phyloP scores from a whole-genome alignment of 2,113 vertebrate species.

The Pogonocichla stellata region DNA sequence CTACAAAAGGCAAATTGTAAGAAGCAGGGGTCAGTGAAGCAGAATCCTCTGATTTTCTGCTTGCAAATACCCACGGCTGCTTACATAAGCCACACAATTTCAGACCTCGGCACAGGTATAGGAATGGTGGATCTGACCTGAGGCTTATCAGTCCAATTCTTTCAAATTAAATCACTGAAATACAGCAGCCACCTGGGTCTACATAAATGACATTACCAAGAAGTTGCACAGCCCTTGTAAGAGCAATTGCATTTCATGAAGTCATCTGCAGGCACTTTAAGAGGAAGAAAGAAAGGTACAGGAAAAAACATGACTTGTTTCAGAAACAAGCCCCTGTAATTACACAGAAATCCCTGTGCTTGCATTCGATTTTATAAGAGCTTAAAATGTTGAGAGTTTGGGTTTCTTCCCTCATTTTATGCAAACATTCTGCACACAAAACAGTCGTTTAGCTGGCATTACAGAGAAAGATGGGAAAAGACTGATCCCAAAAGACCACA shows the following conservation, averaged over 20 bases:
- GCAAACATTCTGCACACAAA: neutral
- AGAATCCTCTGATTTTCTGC: neutral
- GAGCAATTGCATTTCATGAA: neutral
- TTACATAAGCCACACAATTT: neutral
- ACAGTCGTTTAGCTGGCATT: neutral
- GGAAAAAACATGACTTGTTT: neutral
- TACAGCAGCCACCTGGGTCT: neutral
- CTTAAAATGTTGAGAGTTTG: neutral
- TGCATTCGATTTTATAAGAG: constrained; percentile 29
- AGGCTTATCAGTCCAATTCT: neutral
- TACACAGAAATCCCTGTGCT: neutral
- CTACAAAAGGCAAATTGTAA: neutral
- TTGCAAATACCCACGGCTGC: neutral
- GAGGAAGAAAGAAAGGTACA: neutral
- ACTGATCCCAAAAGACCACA: neutral
- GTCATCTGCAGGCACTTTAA: neutral
- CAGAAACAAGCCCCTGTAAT: neutral
- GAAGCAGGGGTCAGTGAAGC: neutral
- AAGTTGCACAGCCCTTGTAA: neutral
- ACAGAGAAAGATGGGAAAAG: neutral
- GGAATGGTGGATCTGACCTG: neutral
- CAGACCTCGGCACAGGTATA: neutral
- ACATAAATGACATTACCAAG: neutral
- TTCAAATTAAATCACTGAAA: neutral
- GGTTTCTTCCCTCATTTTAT: neutral